Base-by-base conservation (phyloP, 1,140 invertebrate species). In the Cyclargus thomasi region DNA sequence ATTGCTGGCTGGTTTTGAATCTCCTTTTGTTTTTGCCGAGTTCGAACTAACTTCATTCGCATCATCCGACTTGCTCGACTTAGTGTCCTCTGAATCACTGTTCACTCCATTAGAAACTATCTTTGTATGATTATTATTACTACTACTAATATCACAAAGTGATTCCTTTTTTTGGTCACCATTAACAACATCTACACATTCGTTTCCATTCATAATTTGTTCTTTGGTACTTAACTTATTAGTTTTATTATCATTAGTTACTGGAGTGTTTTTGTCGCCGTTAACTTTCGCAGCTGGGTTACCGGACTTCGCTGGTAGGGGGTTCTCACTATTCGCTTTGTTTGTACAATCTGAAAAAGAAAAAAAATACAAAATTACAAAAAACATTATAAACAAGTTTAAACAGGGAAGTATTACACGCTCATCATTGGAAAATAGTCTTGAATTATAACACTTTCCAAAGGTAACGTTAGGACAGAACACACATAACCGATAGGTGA, bases 71-170 rank as follows among this genome's bases (percentile, higher is more conserved):
- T 86, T 85, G 78, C 63, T 86, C 53, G 77, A 83, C 79, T 88
- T 85, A 35, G 77, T 75, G 63, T 88, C 83, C 70, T 86, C 81
- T 72, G 80, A 81, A 82, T 89, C 84, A 82, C 80, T 87, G 73
- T 77, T 82, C 76, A 85, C 76, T 75, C 88, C 88, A 80, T 90
- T 90, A 83, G 82, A 78, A 82, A 88, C 83, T 89, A 90, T 64
- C 82, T 87, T 87, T 82, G 20, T 59, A 59, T 59, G 55, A 59
- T 73, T 72, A 74, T 79, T 85, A 85, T 82, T 78, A 88, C 80
- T 89, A 90, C 82, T 86, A 83, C 85, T 89, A 90, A 87, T 90
- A 90, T 89, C 86, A 90, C 88, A 90, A 80, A 86, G 81, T 78
- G 79, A 78, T 78, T 82, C 73, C 73, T 81, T 83, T 82, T 85